Base-by-base conservation (phyloP, 2,888 invertebrate genomes). In the Pristionchus exspectatus region DNA sequence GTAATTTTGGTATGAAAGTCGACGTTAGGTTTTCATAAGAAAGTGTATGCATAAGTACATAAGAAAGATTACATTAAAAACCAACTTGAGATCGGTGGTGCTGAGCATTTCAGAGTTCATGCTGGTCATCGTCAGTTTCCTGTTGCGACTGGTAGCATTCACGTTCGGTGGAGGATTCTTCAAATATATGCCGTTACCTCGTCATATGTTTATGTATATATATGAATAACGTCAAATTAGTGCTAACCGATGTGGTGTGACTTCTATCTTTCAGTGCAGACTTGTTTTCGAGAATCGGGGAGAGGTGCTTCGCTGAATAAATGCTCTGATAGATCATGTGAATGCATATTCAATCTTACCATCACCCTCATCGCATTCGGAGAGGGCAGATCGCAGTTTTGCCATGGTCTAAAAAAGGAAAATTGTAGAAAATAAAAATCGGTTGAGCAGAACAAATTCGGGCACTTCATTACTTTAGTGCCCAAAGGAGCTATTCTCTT, bases 21-120 rank as follows among this genome's bases (percentile, higher is more conserved):
- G 1, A 50, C 44, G 12, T 50, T 63, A 3, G 63, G 24, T 38
- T 38, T 38, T n/a, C n/a, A n/a, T n/a, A n/a, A n/a, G n/a, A n/a
- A n/a, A n/a, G n/a, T n/a, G n/a, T n/a, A n/a, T n/a, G n/a, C n/a
- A n/a, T 59, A 16, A 24, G 12, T 59, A 7, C 4, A 14, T 59
- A 21, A 21, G 18, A 59, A 21, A 7, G 59, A 14, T 59, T 12
- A 14, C 59, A 59, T 24, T 59, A 27, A 27, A 33, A 27, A 54
- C 50, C 12, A 24, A 81, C 44, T 92, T 93, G 66, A 94, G 89
- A 88, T 94, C 93, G 30, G 90, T 91, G 59, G 90, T 90, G 50
- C 92, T 92, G 56, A 90, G 90, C 89, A 92, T 92, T 72, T 93
- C 93, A 69, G 93, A 93, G 88, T 90, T 92, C 90, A 94, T 91